Evolutionary conservation across 2,113 vertebrate genomes (phyloP), one percentile per base, ranked within the genome.

Genomic region (Labrus mixtus): DNA sequence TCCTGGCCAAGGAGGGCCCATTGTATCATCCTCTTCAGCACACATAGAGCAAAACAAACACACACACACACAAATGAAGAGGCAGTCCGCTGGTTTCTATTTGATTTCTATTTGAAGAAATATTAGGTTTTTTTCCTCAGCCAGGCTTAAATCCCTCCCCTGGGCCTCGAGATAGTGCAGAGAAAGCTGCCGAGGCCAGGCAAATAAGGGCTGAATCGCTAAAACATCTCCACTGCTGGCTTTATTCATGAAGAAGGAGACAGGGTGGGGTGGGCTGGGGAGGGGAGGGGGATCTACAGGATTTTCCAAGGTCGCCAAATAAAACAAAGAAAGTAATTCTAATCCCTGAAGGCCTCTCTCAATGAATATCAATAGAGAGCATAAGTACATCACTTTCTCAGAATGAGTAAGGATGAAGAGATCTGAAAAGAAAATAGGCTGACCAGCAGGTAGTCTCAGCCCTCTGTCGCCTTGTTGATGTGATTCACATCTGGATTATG

Each of bases 31-130:
- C 56, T 82, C 72, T 67, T 54, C 46, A 59, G 66, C 57, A 20
- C 48, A 36, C 12, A 64, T 25, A 37, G 20, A 67, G 36, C 63
- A 45, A 9, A 69, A 55, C 68, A 57, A 6, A 66, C 60, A 53
- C 33, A 68, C 36, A 53, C 33, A 68, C 36, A 66, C 46, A 48
- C 10, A 37, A 12, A 68, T 37, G 45, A 68, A 88, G 76, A 87
- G 86, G 82, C 75, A 85, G 78, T 76, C 57, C 25, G 41, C 66
- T 80, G 68, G 56, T 82, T 86, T 88, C 71, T 86, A 73, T 91
- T 89, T 80, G 73, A 90, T 85, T 90, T 86, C 65, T 88, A 85
- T 80, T 89, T 83, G 70, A 82, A 90, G 75, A 85, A 85, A 87
- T 85, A 89, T 86, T 75, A 61, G 66, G 79, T 88, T 78, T 87